Conservation (phyloP, 2,113 vertebrate genomes). For the Myrmecophaga tridactyla region DNA sequence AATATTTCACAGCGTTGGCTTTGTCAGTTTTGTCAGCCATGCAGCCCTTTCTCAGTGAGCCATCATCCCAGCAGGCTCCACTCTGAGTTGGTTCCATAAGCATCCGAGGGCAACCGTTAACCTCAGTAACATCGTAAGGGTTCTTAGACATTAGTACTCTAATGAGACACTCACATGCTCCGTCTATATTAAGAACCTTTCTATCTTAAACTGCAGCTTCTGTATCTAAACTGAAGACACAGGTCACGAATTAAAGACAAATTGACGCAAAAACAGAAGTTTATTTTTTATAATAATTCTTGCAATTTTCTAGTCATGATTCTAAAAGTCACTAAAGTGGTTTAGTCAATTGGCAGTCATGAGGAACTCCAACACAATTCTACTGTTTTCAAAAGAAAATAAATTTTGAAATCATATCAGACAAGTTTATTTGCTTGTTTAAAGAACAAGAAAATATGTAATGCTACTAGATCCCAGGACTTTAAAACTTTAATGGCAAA, state of each 20-base stretch:
- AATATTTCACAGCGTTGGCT: not conserved
- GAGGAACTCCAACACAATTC: not conserved
- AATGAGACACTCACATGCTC: not conserved
- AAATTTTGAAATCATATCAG: not conserved
- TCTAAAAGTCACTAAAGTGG: not conserved
- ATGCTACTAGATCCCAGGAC: not conserved
- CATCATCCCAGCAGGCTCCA: slow-evolving; percentile 38
- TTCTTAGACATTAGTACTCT: not conserved
- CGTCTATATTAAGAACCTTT: not conserved
- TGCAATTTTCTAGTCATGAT: not conserved
- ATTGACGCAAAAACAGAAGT: not conserved
- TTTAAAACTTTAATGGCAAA: slow-evolving; percentile 45
- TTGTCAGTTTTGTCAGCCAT: not conserved
- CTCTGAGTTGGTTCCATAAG: not conserved
- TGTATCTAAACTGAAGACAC: not conserved
- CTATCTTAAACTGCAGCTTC: not conserved
- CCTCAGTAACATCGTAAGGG: not conserved
- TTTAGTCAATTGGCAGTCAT: not conserved
- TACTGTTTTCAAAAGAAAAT: not conserved
- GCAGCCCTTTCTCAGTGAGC: not conserved
- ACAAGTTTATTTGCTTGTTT: not conserved
- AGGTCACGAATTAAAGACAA: not conserved
- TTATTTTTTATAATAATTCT: not conserved
- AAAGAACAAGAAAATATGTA: not conserved
- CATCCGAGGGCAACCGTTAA: not conserved